These are phyloP conservation scores for Uloborus diversus DNA, from an alignment of 1,140 invertebrate genomes.

Conservation along the genomic window DNA sequence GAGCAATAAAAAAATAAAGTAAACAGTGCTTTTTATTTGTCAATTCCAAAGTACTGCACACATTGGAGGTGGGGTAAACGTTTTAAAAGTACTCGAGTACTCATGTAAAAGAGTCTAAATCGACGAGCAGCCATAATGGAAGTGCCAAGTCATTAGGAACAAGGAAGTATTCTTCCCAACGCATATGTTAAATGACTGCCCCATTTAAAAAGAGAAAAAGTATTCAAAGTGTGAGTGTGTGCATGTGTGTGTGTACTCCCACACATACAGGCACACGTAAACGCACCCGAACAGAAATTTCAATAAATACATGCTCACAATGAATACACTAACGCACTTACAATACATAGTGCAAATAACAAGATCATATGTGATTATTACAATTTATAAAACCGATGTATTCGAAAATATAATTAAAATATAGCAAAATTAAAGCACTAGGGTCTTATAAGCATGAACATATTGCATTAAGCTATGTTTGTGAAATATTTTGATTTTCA, in stretches of 20 bases:
- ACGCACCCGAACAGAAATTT: too few relatives aligned
- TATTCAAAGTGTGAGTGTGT: neutral
- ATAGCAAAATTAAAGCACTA: slow-evolving; percentile 55
- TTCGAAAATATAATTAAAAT: slow-evolving; percentile 52
- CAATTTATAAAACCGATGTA: slow-evolving; percentile 46
- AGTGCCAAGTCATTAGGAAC: slow-evolving; percentile 44
- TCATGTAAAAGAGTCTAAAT: neutral
- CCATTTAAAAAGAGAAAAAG: neutral
- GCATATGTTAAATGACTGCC: slow-evolving; percentile 25
- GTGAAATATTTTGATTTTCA: slow-evolving; percentile 13
- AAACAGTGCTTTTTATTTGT: too few relatives aligned
- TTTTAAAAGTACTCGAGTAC: neutral
- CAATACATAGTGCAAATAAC: slow-evolving; percentile 35
- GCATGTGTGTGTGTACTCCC: neutral
- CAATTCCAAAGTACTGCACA: slow-evolving; percentile 37
- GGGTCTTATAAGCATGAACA: slow-evolving; percentile 37
- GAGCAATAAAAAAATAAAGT: too few relatives aligned
- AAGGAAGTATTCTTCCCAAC: slow-evolving; percentile 33
- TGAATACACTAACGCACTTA: neutral
- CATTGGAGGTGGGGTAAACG: neutral
- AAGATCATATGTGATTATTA: slow-evolving; percentile 38
- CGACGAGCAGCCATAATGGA: slow-evolving; percentile 38
- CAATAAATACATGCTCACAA: neutral
- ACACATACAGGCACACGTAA: too few relatives aligned
- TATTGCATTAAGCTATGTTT: slow-evolving; percentile 44